Conservation (phyloP, 1,140 invertebrate genomes). For the Caenorhabditis brenneri region DNA sequence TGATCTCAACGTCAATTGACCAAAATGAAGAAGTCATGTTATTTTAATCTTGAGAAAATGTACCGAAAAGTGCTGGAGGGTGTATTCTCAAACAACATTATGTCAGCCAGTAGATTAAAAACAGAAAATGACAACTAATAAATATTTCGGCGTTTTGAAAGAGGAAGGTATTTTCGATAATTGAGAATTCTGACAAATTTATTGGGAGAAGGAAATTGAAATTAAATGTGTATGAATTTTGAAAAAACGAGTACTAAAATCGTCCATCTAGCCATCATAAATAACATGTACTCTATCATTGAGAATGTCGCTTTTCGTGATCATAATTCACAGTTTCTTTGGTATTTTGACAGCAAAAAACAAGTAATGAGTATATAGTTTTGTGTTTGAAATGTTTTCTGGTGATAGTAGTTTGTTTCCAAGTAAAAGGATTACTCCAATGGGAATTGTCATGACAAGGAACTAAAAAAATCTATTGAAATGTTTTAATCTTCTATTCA, state of each 20-base stretch:
- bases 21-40: neutral
- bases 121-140: neutral
- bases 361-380: neutral
- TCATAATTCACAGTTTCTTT: neutral
- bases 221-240: neutral
- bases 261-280: neutral
- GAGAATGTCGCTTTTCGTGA: neutral
- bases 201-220: neutral
- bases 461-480: neutral
- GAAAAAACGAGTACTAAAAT: neutral
- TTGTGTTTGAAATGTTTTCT: neutral
- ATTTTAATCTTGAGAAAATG: slow-evolving; percentile 25
- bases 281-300: slow-evolving; percentile 1
- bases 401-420: neutral
- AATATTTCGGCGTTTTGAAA: no score
- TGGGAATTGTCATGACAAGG: neutral
- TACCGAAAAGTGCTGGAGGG: neutral
- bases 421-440: neutral
- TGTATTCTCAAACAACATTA: neutral
- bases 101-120: neutral
- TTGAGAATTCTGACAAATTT: neutral
- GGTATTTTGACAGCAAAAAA: neutral
- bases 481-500: neutral
- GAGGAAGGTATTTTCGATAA: no score
- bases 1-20: neutral